Evolutionary conservation across 1,140 invertebrate species (phyloP).

Genomic region (Rhyacophila brunnea): DNA sequence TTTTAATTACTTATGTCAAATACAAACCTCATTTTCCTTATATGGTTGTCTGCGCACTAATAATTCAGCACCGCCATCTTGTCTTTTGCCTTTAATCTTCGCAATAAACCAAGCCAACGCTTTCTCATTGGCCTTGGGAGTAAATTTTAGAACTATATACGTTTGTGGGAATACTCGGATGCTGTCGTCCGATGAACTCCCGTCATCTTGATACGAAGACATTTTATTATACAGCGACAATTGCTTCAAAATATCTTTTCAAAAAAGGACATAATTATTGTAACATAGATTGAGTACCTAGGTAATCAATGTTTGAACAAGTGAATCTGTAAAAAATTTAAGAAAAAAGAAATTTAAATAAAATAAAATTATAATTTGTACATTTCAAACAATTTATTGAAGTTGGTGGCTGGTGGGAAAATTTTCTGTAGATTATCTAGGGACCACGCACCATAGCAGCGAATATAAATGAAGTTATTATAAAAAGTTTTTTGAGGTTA

Average conservation of each 20-base stretch:
- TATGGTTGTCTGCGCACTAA: conserved; percentile 55
- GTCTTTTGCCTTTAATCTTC: conserved; percentile 56
- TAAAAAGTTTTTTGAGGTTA: too few relatives aligned
- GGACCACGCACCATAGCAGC: too few relatives aligned
- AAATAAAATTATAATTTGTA: too few relatives aligned
- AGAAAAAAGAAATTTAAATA: too few relatives aligned
- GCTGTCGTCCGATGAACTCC: conserved; percentile 32
- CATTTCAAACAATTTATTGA: too few relatives aligned
- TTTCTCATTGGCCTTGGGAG: conserved; percentile 48
- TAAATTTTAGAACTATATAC: conserved; percentile 57
- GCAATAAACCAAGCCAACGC: conserved; percentile 59
- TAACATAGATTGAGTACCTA: too few relatives aligned
- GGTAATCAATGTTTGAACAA: too few relatives aligned
- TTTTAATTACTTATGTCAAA: too few relatives aligned
- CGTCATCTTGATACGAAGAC: conserved; percentile 15
- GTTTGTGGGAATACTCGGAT: conserved; percentile 48
- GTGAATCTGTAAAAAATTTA: too few relatives aligned
- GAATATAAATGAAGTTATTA: too few relatives aligned
- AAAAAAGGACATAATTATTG: background rate
- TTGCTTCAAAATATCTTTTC: background rate
- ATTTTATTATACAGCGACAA: background rate
- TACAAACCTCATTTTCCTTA: conserved; percentile 43
- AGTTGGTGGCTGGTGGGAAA: too few relatives aligned
- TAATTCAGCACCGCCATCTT: conserved; percentile 61
- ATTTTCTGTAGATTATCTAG: too few relatives aligned